Conservation (phyloP, 2,113 vertebrate genomes). For the Eptesicus fuscus region DNA sequence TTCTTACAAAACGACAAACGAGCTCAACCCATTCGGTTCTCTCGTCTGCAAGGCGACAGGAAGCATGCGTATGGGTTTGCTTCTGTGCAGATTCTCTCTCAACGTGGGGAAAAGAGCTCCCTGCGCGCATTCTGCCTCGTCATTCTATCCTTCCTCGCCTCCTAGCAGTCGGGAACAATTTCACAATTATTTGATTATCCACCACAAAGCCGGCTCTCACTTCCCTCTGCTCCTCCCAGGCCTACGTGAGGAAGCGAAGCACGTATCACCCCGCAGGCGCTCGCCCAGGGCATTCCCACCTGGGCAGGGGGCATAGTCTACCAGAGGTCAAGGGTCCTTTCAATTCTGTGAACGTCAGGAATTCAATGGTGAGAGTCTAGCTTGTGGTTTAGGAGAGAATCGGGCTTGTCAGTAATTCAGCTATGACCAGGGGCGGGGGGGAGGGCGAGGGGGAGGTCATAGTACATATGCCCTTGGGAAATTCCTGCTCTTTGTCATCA, state of each 20-base stretch:
- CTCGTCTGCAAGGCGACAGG: neutral
- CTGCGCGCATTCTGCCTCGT: neutral
- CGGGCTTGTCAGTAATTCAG: neutral
- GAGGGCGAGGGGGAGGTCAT: neutral
- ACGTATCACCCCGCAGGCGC: neutral
- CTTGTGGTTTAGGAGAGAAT: conserved; percentile 51
- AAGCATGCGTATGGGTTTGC: neutral
- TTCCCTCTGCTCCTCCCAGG: conserved; percentile 49
- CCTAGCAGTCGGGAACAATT: conserved; percentile 45
- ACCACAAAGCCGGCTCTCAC: conserved; percentile 34
- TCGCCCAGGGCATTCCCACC: conserved; percentile 26
- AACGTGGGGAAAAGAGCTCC: neutral
- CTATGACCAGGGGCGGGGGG: neutral
- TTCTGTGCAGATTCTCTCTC: neutral
- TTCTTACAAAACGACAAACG: neutral
- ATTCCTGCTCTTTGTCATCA: conserved; percentile 38
- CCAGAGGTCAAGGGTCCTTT: conserved; percentile 56
- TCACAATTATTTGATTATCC: conserved; percentile 57
- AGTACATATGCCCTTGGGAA: conserved; percentile 57
- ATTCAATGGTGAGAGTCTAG: neutral
- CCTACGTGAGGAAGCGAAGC: conserved; percentile 40
- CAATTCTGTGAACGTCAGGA: neutral
- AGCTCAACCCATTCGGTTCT: neutral
- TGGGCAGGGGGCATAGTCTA: neutral
- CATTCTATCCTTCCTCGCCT: neutral